Percentiles rank a stretch among this genome's conserved stretches.
Evolutionary conservation across 2,797 vertebrate species (phyloP).

Genomic region (Lagodon rhomboides): DNA sequence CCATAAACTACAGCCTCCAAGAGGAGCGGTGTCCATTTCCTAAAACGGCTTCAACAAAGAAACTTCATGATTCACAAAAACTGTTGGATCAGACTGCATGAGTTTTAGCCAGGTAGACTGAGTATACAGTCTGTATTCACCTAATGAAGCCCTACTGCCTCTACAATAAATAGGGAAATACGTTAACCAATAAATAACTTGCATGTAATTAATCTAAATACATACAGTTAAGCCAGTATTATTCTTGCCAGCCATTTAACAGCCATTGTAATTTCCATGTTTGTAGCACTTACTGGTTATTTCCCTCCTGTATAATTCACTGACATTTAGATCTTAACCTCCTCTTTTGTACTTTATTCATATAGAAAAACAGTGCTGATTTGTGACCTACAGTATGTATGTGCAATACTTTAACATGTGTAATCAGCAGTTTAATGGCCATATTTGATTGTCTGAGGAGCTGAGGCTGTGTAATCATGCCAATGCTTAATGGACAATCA

Average conservation of each 20-base stretch:
- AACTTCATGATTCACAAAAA: neutral
- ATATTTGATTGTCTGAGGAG: conserved; percentile 42
- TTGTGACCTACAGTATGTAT: neutral
- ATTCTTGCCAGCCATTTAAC: neutral
- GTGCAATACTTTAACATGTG: conserved; percentile 8
- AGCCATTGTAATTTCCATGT: neutral
- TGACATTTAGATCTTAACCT: neutral
- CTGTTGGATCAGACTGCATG: neutral
- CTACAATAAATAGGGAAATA: neutral
- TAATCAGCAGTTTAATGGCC: conserved; percentile 50
- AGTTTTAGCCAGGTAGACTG: neutral
- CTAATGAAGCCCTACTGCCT: neutral
- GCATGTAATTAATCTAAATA: neutral
- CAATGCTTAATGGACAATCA: conserved; percentile 53
- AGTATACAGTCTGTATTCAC: neutral
- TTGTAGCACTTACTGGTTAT: neutral
- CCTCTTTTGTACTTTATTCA: neutral
- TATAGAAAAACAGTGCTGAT: neutral
- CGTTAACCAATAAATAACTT: neutral
- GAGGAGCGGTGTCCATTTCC: neutral
- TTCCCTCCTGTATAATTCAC: neutral
- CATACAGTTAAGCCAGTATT: neutral
- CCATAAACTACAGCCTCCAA: neutral
- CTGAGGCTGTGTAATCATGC: conserved; percentile 59
- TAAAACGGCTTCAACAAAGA: neutral